Percentiles rank a stretch among this genome's conserved stretches.
These are phyloP conservation scores for Petrocephalus sullivani DNA, from an alignment of 2,797 vertebrate genomes.

Conservation along the genomic window DNA sequence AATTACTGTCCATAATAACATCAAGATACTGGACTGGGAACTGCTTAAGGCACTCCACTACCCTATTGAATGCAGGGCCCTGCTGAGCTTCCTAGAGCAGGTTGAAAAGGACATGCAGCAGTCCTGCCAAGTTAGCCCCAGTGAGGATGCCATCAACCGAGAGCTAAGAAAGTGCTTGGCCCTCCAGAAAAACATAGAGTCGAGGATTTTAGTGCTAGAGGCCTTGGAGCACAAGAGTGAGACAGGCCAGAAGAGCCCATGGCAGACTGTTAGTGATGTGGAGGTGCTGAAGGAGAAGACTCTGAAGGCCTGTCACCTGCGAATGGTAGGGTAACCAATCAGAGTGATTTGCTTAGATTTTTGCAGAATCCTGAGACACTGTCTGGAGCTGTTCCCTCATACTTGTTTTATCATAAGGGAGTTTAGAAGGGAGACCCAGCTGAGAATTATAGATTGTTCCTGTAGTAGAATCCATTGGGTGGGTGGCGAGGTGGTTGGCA, in stretches of 20 bases:
- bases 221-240: constrained; percentile 47
- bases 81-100: constrained; percentile 43
- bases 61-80: constrained; percentile 39
- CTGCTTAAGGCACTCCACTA: constrained; percentile 48
- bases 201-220: constrained; percentile 58
- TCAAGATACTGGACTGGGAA: constrained; percentile 51
- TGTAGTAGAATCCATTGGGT: neutral
- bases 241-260: constrained; percentile 21
- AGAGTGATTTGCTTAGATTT: neutral
- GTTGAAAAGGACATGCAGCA: constrained; percentile 52
- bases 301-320: constrained; percentile 57
- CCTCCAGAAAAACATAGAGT: constrained; percentile 62
- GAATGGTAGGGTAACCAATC: constrained; percentile 56
- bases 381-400: neutral
- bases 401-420: neutral
- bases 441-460: neutral
- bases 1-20: constrained; percentile 45
- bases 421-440: neutral
- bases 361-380: neutral
- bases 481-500: neutral
- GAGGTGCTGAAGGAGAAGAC: constrained; percentile 54
- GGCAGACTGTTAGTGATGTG: constrained; percentile 46
- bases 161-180: constrained; percentile 60
- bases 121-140: constrained; percentile 50
- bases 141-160: constrained; percentile 47